Conservation (phyloP, 2,797 vertebrate species). For the Leuciscus waleckii region DNA sequence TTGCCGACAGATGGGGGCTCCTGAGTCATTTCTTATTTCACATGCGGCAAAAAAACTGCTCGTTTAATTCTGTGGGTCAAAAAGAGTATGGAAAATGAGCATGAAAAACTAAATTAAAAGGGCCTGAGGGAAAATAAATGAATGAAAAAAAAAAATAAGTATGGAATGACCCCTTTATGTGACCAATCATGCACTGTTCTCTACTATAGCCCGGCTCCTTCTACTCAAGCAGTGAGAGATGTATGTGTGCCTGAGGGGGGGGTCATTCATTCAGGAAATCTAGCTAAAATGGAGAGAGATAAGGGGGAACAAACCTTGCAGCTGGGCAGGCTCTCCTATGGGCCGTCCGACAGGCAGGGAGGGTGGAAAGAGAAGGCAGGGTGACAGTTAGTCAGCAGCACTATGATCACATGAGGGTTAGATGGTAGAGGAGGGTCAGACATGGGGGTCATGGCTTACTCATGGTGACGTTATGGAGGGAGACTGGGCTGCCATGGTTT, state of each 20-base stretch:
- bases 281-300: slow-evolving; percentile 76
- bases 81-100: slow-evolving; percentile 26
- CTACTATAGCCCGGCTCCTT: slow-evolving; percentile 33
- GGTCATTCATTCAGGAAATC: slow-evolving; percentile 49
- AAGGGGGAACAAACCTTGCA: slow-evolving; percentile 83
- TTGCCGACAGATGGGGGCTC: slow-evolving; percentile 1
- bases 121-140: slow-evolving; percentile 17
- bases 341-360: slow-evolving; percentile 82
- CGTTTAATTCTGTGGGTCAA: slow-evolving; percentile 8
- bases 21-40: not conserved
- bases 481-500: slow-evolving; percentile 38
- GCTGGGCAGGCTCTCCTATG: slow-evolving; percentile 82
- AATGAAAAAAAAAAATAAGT: not conserved
- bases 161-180: slow-evolving; percentile 43
- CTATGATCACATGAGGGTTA: slow-evolving; percentile 71
- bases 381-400: slow-evolving; percentile 70
- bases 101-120: slow-evolving; percentile 27
- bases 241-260: slow-evolving; percentile 55
- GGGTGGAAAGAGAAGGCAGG: slow-evolving; percentile 76
- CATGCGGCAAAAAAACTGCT: slow-evolving; percentile 21
- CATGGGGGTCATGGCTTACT: slow-evolving; percentile 61
- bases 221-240: slow-evolving; percentile 53
- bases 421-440: slow-evolving; percentile 75
- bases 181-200: slow-evolving; percentile 56
- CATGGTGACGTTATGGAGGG: slow-evolving; percentile 50